Percentiles rank a stretch among this genome's conserved stretches.
These are phyloP conservation scores for Entomobrya multifasciata DNA, from an alignment of 2,888 invertebrate species.

Conservation along the genomic window DNA sequence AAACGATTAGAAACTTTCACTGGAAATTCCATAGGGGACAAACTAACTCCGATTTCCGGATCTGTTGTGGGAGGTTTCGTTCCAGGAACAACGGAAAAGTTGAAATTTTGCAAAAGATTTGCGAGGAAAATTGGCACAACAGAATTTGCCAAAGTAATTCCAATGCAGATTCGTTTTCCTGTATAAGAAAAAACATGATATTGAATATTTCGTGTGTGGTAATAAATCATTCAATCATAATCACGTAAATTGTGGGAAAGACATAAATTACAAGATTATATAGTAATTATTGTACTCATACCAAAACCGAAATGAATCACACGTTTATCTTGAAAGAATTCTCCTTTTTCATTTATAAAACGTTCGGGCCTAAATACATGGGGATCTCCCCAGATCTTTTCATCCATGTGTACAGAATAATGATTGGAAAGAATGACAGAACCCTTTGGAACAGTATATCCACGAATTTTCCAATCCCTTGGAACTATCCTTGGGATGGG, in stretches of 20 bases:
- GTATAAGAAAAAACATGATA: slow-evolving; percentile 4
- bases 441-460: slow-evolving; percentile 72
- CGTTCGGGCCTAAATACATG: slow-evolving; percentile 63
- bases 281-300: too few species aligned
- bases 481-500: slow-evolving; percentile 66
- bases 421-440: slow-evolving; percentile 61
- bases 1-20: slow-evolving; percentile 39
- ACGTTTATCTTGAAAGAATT: slow-evolving; percentile 66
- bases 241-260: too few species aligned
- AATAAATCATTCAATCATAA: too few species aligned
- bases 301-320: slow-evolving; percentile 74
- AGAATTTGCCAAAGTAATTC: slow-evolving; percentile 67
- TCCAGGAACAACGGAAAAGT: slow-evolving; percentile 67
- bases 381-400: slow-evolving; percentile 68
- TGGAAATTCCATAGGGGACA: slow-evolving; percentile 64
- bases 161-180: slow-evolving; percentile 73
- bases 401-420: slow-evolving; percentile 67
- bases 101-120: slow-evolving; percentile 68
- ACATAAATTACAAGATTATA: too few species aligned
- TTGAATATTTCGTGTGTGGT: too few species aligned
- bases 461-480: slow-evolving; percentile 63
- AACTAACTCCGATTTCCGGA: slow-evolving; percentile 72
- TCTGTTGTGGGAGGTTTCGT: slow-evolving; percentile 55
- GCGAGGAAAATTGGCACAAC: slow-evolving; percentile 71
- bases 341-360: slow-evolving; percentile 72